Base-by-base conservation (phyloP, 2,888 invertebrate species). In the Phania funesta region DNA sequence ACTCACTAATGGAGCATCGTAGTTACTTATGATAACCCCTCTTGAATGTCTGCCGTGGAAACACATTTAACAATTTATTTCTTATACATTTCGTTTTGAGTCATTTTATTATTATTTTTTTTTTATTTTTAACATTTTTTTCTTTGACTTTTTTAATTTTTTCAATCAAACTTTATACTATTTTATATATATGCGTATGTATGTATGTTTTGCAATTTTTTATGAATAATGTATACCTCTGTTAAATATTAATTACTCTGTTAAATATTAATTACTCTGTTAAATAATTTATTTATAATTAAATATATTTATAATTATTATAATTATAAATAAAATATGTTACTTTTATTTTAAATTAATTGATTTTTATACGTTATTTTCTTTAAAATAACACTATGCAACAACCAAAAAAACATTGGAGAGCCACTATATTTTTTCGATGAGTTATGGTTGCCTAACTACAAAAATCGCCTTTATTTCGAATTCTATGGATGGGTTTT, bases 301-400 rank as follows among this genome's bases (percentile, higher is more conserved):
- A 48, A 73, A 76, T 73, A 44, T 70, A 77, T 83, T 77, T 84
- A 79, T 79, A 82, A 82, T 76, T 73, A 79, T 73, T 79, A 76
- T 82, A 84, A 84, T 76, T 76, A 84, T 73, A 78, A 81, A 76
- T 68, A 54, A 74, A 74, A 82, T 50, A 50, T 75, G 29, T 73
- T 50, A 13, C 20, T 60, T 50, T 18, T 52, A 70, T 80, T 41
- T 48, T 35, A 71, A 50, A 35, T 38, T 60, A 13, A 20, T 60
- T 58, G 24, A 6, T 46, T 26, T 54, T 1, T 64, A 56, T 44
- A 16, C 20, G 41, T 48, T 46, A 29, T 0, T 26, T 48, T 64
- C 38, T 60, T 41, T 32, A 3, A 44, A 16, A 41, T 29, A 35
- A n/a, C n/a, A n/a, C n/a, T n/a, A n/a, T n/a, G n/a, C n/a, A n/a